These are phyloP conservation scores for Teleogryllus oceanicus DNA, from an alignment of 2,888 invertebrate species.

Conservation along the genomic window DNA sequence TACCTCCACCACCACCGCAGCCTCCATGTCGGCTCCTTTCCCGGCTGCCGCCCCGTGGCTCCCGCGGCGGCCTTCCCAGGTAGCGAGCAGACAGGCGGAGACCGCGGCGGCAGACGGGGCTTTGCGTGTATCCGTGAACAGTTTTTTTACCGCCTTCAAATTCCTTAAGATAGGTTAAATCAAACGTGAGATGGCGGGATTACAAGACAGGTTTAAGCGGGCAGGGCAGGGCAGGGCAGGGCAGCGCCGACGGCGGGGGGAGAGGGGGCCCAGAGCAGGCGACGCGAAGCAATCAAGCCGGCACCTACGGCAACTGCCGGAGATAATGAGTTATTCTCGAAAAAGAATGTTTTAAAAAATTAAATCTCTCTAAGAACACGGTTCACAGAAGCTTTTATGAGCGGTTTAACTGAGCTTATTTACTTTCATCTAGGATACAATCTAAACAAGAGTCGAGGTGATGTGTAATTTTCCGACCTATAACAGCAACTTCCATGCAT, in stretches of 20 bases:
- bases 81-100: background rate
- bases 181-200: slow-evolving; percentile 6
- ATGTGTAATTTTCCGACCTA: slow-evolving; percentile 11
- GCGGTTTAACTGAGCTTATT: slow-evolving; percentile 9
- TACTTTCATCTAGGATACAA: slow-evolving; percentile 18
- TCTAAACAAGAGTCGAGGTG: slow-evolving; percentile 11
- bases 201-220: slow-evolving; percentile 18
- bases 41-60: background rate
- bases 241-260: background rate
- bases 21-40: background rate
- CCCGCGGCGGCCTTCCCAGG: background rate
- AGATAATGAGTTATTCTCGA: slow-evolving; percentile 4
- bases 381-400: slow-evolving; percentile 10
- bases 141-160: slow-evolving; percentile 10
- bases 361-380: slow-evolving; percentile 2
- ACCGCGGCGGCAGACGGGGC: background rate
- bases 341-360: background rate
- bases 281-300: slow-evolving; percentile 8
- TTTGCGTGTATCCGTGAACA: slow-evolving; percentile 18
- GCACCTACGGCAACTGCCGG: slow-evolving; percentile 18
- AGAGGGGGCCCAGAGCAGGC: background rate
- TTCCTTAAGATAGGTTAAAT: slow-evolving; percentile 18
- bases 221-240: background rate
- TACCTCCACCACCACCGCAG: background rate
- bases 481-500: slow-evolving; percentile 7